phyloP scores from a whole-genome alignment of 2,113 vertebrate species.

The Galbula dea region DNA sequence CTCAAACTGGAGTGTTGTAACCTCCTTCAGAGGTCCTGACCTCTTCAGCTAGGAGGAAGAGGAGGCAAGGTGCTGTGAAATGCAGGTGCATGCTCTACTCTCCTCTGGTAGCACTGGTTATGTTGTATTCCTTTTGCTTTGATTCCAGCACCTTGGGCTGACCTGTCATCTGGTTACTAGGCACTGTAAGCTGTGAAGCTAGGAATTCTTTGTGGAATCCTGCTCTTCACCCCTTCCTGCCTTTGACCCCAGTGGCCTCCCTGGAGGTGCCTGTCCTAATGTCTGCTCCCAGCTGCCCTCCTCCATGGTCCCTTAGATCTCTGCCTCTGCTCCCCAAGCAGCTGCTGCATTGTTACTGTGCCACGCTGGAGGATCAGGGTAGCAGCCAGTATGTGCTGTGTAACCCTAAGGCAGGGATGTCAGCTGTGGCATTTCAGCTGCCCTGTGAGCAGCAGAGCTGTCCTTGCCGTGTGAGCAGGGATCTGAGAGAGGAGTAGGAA shows the following conservation, averaged over 20 bases:
- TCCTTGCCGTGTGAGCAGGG: background rate
- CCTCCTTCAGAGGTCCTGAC: background rate
- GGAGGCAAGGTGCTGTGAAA: background rate
- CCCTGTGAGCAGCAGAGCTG: background rate
- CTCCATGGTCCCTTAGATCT: background rate
- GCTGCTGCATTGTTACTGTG: constrained; percentile 36
- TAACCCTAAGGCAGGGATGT: background rate
- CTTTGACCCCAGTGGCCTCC: background rate
- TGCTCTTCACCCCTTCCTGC: background rate
- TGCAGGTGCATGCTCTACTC: background rate
- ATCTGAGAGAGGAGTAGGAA: background rate
- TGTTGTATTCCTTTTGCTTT: background rate
- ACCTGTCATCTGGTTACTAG: constrained; percentile 29
- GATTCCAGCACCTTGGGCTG: background rate
- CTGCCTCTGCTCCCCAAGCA: background rate
- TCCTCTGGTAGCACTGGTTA: background rate
- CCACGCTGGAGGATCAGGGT: background rate
- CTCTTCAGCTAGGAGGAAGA: background rate
- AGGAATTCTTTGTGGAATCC: background rate
- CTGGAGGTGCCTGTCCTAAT: background rate
- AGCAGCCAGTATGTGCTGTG: background rate
- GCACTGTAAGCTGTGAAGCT: background rate
- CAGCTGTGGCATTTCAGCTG: constrained; percentile 31
- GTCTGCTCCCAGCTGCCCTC: constrained; percentile 22
- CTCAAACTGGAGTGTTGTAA: background rate